Evolutionary conservation across 1,140 invertebrate genomes (phyloP), one percentile per base, ranked within the genome.

Genomic region (Cataglyphis hispanica): DNA sequence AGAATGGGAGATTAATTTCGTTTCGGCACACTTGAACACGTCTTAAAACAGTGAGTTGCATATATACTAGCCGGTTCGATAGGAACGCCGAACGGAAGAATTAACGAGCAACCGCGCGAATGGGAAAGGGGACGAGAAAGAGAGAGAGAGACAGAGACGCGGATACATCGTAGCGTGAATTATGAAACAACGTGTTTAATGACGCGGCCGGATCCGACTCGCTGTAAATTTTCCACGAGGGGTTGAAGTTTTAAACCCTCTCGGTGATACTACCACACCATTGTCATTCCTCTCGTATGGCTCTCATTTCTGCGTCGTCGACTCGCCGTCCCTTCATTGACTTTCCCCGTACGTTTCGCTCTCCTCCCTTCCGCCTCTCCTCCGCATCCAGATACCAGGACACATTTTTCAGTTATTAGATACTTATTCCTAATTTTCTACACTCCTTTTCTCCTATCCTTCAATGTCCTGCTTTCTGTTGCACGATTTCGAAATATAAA

Each of bases 141-240:
- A 76, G 50, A 64, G 67, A 75, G 37, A 74, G 69, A 66, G 70
- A 27, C 64, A 70, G 63, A 72, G 67, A 34, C 40, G 19, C 53
- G 43, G 60, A 87, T 78, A 81, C 87, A 90, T 90, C 84, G 80
- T 89, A 81, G 84, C 87, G 91, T 94, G 92, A 95, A 94, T 95
- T 94, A 95, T 94, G 93, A 94, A 94, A 94, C 94, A 95, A 94
- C 94, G 94, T 92, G 94, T 93, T 94, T 95, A 95, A 95, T 95
- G 94, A 94, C 92, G 93, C 93, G 93, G 78, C 92, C 91, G 92
- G 91, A 94, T 94, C 91, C 90, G 92, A 90, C 89, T 91, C 87
- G 89, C 88, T 92, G 93, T 94, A 93, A 92, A 93, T 92, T 93
- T 92, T 89, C 78, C 88, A 91, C 85, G 86, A 92, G 86, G 86